Evolutionary conservation across 2,888 invertebrate genomes (phyloP).

Genomic region (Scaptomyza tumidula): DNA sequence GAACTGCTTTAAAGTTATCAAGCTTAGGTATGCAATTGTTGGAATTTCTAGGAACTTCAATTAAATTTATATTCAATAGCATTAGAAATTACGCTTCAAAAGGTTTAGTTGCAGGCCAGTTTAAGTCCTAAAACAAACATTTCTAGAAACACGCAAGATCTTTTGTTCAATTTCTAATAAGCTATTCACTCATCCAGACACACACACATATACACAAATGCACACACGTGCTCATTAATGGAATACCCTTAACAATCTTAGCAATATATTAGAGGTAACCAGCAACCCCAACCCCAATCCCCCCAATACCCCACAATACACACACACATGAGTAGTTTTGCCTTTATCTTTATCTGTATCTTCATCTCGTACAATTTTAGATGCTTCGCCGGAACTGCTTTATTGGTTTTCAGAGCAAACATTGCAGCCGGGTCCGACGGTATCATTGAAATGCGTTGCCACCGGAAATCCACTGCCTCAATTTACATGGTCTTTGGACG

Average conservation of each 20-base stretch:
- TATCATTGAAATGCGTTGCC: slow-evolving; percentile 96
- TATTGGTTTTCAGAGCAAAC: slow-evolving; percentile 97
- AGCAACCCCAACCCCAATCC: too few relatives aligned
- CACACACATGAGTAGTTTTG: background rate
- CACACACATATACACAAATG: background rate
- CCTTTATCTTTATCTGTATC: slow-evolving; percentile 17
- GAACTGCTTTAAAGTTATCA: background rate
- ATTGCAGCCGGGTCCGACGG: slow-evolving; percentile 94
- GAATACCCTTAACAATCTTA: slow-evolving; percentile 14
- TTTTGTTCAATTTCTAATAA: slow-evolving; percentile 16
- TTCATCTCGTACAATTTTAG: slow-evolving; percentile 85
- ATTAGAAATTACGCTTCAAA: background rate
- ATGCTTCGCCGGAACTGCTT: slow-evolving; percentile 94
- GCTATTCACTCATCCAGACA: background rate
- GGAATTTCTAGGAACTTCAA: too few relatives aligned
- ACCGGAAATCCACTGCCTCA: slow-evolving; percentile 97
- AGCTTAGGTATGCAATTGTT: background rate
- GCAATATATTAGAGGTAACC: slow-evolving; percentile 2
- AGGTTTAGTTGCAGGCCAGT: too few relatives aligned
- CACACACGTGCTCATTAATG: slow-evolving; percentile 30
- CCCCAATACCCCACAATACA: background rate
- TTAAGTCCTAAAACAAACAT: background rate
- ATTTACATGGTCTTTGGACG: slow-evolving; percentile 95
- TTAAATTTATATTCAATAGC: too few relatives aligned
- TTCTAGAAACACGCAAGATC: background rate